These are phyloP conservation scores for Trimorus sp. DNA, from an alignment of 2,888 invertebrate genomes.

Conservation along the genomic window DNA sequence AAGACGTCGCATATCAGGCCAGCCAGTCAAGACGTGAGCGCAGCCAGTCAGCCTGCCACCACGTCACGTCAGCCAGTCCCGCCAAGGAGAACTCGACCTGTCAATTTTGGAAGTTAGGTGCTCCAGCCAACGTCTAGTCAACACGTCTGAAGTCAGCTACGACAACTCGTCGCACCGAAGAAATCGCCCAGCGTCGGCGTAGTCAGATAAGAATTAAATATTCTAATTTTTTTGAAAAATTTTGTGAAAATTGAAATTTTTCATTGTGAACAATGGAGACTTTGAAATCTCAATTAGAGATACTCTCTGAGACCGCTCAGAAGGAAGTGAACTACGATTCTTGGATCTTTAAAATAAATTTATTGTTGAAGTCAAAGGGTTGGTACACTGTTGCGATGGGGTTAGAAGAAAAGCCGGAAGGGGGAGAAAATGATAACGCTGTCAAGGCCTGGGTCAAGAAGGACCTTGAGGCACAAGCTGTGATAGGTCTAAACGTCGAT, in stretches of 20 bases:
- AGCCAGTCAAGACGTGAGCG: background rate
- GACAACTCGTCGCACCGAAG: too few relatives aligned
- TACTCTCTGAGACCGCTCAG: background rate
- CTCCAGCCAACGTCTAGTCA: background rate
- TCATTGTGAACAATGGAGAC: background rate
- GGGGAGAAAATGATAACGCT: background rate
- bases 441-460: background rate
- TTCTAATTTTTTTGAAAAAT: background rate
- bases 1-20: background rate
- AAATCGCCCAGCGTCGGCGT: too few relatives aligned
- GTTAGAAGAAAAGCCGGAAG: background rate
- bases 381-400: background rate
- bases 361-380: background rate
- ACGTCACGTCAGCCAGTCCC: background rate
- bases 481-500: background rate
- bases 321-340: background rate
- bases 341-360: background rate
- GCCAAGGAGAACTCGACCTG: background rate
- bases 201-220: background rate
- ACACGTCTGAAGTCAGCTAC: background rate
- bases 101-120: background rate
- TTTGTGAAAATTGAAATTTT: background rate
- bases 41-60: background rate
- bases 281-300: background rate
- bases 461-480: background rate